These are phyloP conservation scores for Andricus quercusramuli DNA, from an alignment of 2,888 invertebrate species.

Conservation along the genomic window DNA sequence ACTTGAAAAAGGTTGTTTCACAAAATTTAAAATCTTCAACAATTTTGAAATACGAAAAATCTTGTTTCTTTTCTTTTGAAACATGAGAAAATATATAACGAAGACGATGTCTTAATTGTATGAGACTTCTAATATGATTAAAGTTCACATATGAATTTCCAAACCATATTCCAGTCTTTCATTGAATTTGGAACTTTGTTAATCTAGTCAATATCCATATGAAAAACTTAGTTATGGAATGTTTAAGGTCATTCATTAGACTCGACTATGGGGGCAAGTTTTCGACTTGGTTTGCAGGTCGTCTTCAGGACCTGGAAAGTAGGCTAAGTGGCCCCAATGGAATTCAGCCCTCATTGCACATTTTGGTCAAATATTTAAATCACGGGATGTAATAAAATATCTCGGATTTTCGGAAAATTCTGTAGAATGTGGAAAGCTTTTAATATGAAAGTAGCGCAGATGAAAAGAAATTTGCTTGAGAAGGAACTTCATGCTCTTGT, in stretches of 20 bases:
- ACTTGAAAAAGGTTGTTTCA: too few relatives aligned
- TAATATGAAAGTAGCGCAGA: neutral
- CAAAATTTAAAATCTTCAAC: too few relatives aligned
- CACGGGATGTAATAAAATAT: neutral
- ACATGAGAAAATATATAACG: too few relatives aligned
- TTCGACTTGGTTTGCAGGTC: conserved; percentile 29
- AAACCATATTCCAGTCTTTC: neutral
- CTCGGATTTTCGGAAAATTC: neutral
- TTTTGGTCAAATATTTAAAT: conserved; percentile 20
- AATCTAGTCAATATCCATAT: conserved; percentile 4
- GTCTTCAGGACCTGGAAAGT: conserved; percentile 25
- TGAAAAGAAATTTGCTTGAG: neutral
- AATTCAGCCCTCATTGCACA: conserved; percentile 17
- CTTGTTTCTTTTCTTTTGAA: too few relatives aligned
- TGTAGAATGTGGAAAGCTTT: neutral
- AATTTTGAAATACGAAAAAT: too few relatives aligned
- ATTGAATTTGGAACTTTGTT: conserved; percentile 1
- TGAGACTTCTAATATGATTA: too few relatives aligned
- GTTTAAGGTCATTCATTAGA: conserved; percentile 7
- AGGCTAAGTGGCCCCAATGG: conserved; percentile 18
- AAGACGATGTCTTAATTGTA: too few relatives aligned
- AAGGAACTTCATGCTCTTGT: neutral
- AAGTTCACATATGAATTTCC: neutral
- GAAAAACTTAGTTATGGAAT: conserved; percentile 27
- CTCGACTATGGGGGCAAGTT: conserved; percentile 3